Evolutionary conservation across 2,888 invertebrate species (phyloP), one percentile per base, ranked within the genome.

Genomic region (Aporophyla lueneburgensis): DNA sequence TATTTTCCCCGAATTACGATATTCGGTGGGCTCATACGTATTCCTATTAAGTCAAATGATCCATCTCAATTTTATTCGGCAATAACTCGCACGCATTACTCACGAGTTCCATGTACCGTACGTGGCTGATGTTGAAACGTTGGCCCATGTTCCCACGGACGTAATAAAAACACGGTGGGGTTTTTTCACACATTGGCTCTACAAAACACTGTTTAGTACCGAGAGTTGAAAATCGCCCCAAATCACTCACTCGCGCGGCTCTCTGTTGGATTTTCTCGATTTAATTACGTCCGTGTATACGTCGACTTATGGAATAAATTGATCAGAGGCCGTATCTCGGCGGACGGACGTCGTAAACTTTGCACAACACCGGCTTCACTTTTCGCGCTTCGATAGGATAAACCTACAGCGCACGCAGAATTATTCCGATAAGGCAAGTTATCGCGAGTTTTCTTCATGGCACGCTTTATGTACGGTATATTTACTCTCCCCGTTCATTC

Each of bases 21-120:
- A 91, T 91, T 86, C 84, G 85, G 86, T 80, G 85, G 79, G 84
- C 83, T 86, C 85, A 89, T 89, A 90, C 90, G 88, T 87, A 90
- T 91, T 91, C 86, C 88, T 92, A 94, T 93, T 91, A 93, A 93
- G 87, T 92, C 85, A 92, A 95, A 95, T 93, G 92, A 90, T 81
- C 92, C 90, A 87, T 86, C 89, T 92, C 90, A 84, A 92, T 95
- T 95, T 93, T 93, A 95, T 93, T 88, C 86, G 90, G 91, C 89
- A 82, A 92, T 95, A 94, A 92, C 89, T 89, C 84, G 91, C 91
- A 92, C 91, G 91, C 92, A 91, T 88, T 83, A 79, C 80, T 81
- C 85, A 86, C 88, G 87, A 76, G 87, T 65, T 77, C 77, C 77
- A 83, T 71, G 76, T 81, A 70, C 68, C 56, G 40, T 80, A 72